A percentile compares a stretch with the other conserved stretches of the same genome.
These are phyloP conservation scores for Sebastes aleutianus DNA, from an alignment of 2,797 vertebrate species.

Conservation along the genomic window DNA sequence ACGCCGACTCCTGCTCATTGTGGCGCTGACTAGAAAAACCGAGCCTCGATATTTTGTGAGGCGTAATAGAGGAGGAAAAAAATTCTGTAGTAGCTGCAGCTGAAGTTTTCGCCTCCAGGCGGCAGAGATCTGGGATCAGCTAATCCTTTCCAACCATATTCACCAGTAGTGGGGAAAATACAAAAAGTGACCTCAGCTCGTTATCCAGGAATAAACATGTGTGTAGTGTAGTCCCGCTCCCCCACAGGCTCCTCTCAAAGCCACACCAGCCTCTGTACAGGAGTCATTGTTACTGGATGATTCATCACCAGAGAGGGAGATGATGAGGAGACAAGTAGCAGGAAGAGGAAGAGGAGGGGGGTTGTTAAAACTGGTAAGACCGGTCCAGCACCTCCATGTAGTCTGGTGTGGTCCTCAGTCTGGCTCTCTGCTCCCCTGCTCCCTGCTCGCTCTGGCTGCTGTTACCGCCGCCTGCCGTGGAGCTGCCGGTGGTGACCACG, in stretches of 20 bases:
- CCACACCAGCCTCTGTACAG: slow-evolving; percentile 68
- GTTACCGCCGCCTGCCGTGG: slow-evolving; percentile 85
- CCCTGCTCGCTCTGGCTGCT: slow-evolving; percentile 89
- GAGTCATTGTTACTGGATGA: slow-evolving; percentile 73
- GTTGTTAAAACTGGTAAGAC: slow-evolving; percentile 93
- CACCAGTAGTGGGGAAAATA: slow-evolving; percentile 62
- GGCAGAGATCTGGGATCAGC: slow-evolving; percentile 70
- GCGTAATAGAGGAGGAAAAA: slow-evolving; percentile 14
- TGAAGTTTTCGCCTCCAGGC: slow-evolving; percentile 66
- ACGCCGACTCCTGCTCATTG: slow-evolving; percentile 36
- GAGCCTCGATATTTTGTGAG: slow-evolving; percentile 49
- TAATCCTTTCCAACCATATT: slow-evolving; percentile 65
- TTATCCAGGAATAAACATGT: slow-evolving; percentile 76
- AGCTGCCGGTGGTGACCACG: slow-evolving; percentile 84
- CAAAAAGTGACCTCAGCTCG: slow-evolving; percentile 70
- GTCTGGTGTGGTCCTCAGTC: slow-evolving; percentile 98
- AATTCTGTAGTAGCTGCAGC: slow-evolving; percentile 60
- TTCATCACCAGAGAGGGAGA: slow-evolving; percentile 66
- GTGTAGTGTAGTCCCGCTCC: slow-evolving; percentile 65
- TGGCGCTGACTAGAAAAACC: slow-evolving; percentile 45
- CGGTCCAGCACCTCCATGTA: slow-evolving; percentile 99
- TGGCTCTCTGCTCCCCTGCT: slow-evolving; percentile 90
- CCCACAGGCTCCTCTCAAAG: slow-evolving; percentile 67
- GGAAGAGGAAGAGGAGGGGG: slow-evolving; percentile 11
- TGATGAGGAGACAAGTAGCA: slow-evolving; percentile 58